A percentile compares a stretch with the other conserved stretches of the same genome.
These are phyloP conservation scores for Alloscopus bannaensis DNA, from an alignment of 2,888 invertebrate genomes.

Conservation along the genomic window DNA sequence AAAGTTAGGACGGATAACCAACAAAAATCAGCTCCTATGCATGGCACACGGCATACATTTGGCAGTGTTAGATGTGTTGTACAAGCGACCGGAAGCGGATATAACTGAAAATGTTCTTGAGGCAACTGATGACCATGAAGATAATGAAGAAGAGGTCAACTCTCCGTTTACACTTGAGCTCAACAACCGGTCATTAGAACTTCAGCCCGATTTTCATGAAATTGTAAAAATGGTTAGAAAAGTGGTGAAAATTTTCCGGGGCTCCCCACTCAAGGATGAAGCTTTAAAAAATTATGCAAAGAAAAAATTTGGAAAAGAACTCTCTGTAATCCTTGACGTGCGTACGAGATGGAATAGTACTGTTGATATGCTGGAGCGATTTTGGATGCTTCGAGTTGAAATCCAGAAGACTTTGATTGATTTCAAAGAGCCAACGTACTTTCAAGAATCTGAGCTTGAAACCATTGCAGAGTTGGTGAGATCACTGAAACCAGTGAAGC, in stretches of 20 bases:
- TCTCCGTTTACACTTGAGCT: not conserved
- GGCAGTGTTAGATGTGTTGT: constrained; percentile 45
- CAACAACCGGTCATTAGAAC: not conserved
- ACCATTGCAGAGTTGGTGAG: constrained; percentile 8
- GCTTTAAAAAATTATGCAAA: not conserved
- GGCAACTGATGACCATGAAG: not conserved
- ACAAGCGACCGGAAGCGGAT: constrained; percentile 5
- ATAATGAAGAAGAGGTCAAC: constrained; percentile 2
- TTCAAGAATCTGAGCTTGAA: not conserved
- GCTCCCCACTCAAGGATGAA: constrained; percentile 4
- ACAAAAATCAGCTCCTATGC: constrained; percentile 33
- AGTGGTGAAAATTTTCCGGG: constrained; percentile 11
- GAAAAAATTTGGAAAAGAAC: not conserved
- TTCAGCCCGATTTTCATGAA: not conserved
- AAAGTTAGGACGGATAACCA: constrained; percentile 30
- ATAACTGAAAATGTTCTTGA: not conserved
- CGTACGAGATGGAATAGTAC: constrained; percentile 28
- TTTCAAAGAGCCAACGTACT: not conserved
- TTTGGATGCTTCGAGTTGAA: not conserved
- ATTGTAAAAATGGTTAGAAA: not conserved
- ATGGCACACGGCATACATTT: constrained; percentile 56
- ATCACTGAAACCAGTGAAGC: constrained; percentile 16
- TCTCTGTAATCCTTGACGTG: not conserved
- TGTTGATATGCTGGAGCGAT: constrained; percentile 6
- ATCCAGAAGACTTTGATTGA: constrained; percentile 26